Evolutionary conservation across 2,797 vertebrate genomes (phyloP), one percentile per base, ranked within the genome.

Genomic region (Chiropotes sagulatus): DNA sequence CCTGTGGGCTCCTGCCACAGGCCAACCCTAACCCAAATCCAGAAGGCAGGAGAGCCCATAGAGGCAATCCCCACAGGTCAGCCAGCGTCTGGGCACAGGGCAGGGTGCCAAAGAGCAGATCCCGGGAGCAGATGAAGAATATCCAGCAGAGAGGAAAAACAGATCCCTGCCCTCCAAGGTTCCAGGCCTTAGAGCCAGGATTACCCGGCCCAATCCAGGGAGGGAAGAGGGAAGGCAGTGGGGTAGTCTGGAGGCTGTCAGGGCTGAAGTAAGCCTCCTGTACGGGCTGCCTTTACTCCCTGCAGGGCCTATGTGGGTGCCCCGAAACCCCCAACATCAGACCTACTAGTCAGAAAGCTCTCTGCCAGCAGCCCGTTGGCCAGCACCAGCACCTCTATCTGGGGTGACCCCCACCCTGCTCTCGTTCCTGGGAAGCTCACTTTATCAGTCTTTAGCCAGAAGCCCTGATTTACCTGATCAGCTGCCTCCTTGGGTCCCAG

Each of bases 381-480:
- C 19, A 14, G 78, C 26, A 30, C 15, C 52, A 57, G 76, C 61
- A 64, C 41, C 76, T 46, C 76, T 41, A n/a, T 58, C 76, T 36
- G 12, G 64, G 64, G 46, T 19, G 79, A 57, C 39, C 24, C 19
- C n/a, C 50, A 64, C 13, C 50, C 41, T 58, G 15, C 46, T 30
- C 73, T 93, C 14, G 14, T 39, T 86, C 46, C 78, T 36, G 52
- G 41, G 58, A 90, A n/a, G 36, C 48, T 64, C 58, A 24, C 28
- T 12, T 33, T 50, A 41, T 36, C 72, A 2, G 33, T 44, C 41
- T 81, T 82, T 75, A 64, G 48, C 86, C 90, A 89, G 81, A 85
- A 84, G 80, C 52, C 67, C 61, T 94, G 30, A 5, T 70, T 82
- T 72, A 87, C 86, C 93, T 97, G 78, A 48, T 80, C 26, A 44